Evolutionary conservation across 2,888 invertebrate genomes (phyloP).

Genomic region (Unio pictorum): DNA sequence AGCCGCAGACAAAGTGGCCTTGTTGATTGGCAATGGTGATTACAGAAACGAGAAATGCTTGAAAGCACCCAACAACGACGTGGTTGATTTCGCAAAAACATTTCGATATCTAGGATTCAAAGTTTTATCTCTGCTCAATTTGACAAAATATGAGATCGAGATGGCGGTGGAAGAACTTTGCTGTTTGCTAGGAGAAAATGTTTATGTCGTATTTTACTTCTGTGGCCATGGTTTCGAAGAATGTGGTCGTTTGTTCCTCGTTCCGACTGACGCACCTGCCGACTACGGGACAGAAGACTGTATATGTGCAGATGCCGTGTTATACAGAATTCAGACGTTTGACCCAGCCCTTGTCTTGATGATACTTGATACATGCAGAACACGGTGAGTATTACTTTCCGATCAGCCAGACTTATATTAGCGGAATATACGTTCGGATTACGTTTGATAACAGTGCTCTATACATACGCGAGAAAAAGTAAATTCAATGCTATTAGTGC

Average conservation of each 20-base stretch:
- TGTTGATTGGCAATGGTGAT: slow-evolving; percentile 71
- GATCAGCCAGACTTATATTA: too few relatives aligned
- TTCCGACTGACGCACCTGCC: slow-evolving; percentile 71
- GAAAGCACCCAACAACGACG: slow-evolving; percentile 57
- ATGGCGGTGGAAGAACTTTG: slow-evolving; percentile 70
- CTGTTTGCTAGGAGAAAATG: slow-evolving; percentile 69
- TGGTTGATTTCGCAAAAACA: slow-evolving; percentile 62
- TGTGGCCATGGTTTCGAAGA: slow-evolving; percentile 73
- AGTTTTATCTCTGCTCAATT: slow-evolving; percentile 71
- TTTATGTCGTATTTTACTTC: slow-evolving; percentile 69
- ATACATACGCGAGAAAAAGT: too few relatives aligned
- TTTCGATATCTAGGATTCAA: slow-evolving; percentile 68
- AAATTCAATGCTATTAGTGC: too few relatives aligned
- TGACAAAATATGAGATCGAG: slow-evolving; percentile 70
- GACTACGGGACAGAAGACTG: slow-evolving; percentile 66
- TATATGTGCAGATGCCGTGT: slow-evolving; percentile 57
- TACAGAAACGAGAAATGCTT: slow-evolving; percentile 68
- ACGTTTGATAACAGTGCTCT: too few relatives aligned
- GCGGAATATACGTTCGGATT: too few relatives aligned
- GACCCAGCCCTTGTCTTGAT: slow-evolving; percentile 70
- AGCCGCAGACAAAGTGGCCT: slow-evolving; percentile 72
- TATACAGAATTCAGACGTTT: slow-evolving; percentile 64
- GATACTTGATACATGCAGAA: slow-evolving; percentile 72
- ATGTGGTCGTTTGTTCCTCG: slow-evolving; percentile 70
- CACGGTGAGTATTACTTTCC: slow-evolving; percentile 37